phyloP scores from a whole-genome alignment of 1,140 invertebrate species.

The Drosophila subpulchrella region DNA sequence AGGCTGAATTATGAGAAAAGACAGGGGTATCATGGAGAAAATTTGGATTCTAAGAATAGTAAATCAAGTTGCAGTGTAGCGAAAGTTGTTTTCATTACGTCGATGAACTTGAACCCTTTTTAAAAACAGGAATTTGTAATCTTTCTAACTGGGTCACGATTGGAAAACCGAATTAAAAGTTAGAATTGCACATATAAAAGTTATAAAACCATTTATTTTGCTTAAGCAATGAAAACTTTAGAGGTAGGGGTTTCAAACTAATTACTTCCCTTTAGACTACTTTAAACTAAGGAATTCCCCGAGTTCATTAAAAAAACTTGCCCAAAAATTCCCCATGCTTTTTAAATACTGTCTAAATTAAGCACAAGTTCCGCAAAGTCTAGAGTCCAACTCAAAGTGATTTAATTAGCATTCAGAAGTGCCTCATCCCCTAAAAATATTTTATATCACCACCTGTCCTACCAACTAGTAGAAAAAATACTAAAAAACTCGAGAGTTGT shows the following conservation, averaged over 20 bases:
- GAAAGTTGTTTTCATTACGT: neutral
- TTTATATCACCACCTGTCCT: slow-evolving; percentile 7
- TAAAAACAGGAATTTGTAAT: slow-evolving; percentile 2
- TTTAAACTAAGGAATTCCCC: neutral
- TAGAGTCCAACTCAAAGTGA: neutral
- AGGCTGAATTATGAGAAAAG: slow-evolving; percentile 2
- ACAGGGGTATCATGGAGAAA: neutral
- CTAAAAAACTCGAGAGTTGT: neutral
- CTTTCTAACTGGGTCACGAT: slow-evolving; percentile 6
- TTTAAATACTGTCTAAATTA: neutral
- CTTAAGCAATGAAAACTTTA: too few relatives aligned
- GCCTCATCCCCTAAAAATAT: slow-evolving; percentile 3
- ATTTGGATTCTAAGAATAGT: neutral
- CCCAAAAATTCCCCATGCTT: neutral
- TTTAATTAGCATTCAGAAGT: neutral
- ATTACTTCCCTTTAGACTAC: neutral
- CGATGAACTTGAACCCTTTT: neutral
- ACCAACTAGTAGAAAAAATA: neutral
- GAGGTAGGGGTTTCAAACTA: neutral
- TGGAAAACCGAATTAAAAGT: too few relatives aligned
- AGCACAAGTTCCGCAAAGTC: neutral
- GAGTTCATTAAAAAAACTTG: too few relatives aligned
- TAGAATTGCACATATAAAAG: too few relatives aligned
- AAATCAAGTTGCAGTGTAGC: neutral
- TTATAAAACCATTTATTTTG: too few relatives aligned